Base-by-base conservation (phyloP, 2,113 vertebrate genomes). In the Cariama cristata region DNA sequence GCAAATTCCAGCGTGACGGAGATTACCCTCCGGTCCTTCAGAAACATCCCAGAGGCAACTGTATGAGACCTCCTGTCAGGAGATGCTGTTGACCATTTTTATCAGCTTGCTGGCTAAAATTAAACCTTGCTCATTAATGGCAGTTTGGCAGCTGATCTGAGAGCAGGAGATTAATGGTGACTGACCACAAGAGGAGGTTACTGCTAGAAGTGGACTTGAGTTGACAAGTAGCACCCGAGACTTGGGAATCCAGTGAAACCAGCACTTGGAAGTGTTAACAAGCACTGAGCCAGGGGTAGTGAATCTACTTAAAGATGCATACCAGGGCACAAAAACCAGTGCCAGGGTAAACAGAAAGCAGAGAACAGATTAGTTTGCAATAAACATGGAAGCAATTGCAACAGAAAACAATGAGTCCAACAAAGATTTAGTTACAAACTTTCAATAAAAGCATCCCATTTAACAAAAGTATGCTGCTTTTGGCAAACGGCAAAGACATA, bases 331-430 rank as follows among this genome's bases (percentile, higher is more conserved):
- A 73, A 73, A 93, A 59, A 8, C 1, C 42, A 50, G 49, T 82
- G 89, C 95, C 91, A 95, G 80, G 19, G 62, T 96, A 97, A 96
- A 93, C 83, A 96, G 68, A 95, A 80, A 72, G 73, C 60, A 89
- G 45, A 87, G 77, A 79, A 75, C 45, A 90, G 86, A 94, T 79
- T 90, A 80, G 66, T 87, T 89, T 91, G 84, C 73, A 91, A 79
- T 79, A 95, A 96, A 81, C 60, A n/a, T 95, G 83, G 86, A 90
- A 97, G 77, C 66, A 95, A 77, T 90, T 94, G 95, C 74, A 63
- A 42, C 18, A 55, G 95, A 94, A 96, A 93, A 91, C 80, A 95
- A 79, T 89, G 74, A 74, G 27, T n/a, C 58, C 0, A 2, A 79
- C 76, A 80, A 75, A 90, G 62, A 75, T 91, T 77, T 68, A 92